Evolutionary conservation across 2,888 invertebrate genomes (phyloP), one percentile per base, ranked within the genome.

Genomic region (Dusona sp.): DNA sequence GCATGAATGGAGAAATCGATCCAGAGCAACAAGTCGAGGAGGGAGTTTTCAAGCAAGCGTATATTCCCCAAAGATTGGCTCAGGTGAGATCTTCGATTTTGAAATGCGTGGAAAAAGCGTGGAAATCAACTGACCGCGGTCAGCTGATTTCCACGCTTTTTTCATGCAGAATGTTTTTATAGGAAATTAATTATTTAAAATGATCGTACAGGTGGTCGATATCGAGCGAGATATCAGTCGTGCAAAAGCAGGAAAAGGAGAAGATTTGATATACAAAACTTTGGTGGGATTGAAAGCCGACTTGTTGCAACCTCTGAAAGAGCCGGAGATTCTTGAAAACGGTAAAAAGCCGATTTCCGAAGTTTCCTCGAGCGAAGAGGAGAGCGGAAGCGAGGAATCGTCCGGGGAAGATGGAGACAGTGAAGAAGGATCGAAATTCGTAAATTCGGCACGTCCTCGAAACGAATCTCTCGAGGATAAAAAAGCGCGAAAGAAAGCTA

Each of bases 21-120:
- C 96, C 96, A 19, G 96, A 97, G 90, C 88, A 92, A 42, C 96
- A 97, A 92, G 95, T 98, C 72, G 98, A 98, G 90, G 98, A 98
- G 91, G 98, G 98, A 94, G 98, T 98, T 3, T 99, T 99, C 94
- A 98, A 98, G 93, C 97, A 97, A 93, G 96, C 97, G 4, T 99
- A 96, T 93, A 99, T 99, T 94, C 99, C 99, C 0, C 97, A 98
- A 93, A 96, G 97, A 88, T 95, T 99, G 82, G 97, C 97, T 89
- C 98, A 99, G 95, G 99, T 98, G 92, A 93, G 93, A 74, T 45
- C 48, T 73, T 54, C 22, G 33, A 19, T 13, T 13, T 75, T 54
- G 7, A 65, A 77, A 78, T n/a, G n/a, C n/a, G n/a, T n/a, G n/a
- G n/a, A n/a, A n/a, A n/a, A n/a, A n/a, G n/a, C n/a, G n/a, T n/a